Conservation (phyloP, 2,888 invertebrate genomes). For the Julus scandinavius region DNA sequence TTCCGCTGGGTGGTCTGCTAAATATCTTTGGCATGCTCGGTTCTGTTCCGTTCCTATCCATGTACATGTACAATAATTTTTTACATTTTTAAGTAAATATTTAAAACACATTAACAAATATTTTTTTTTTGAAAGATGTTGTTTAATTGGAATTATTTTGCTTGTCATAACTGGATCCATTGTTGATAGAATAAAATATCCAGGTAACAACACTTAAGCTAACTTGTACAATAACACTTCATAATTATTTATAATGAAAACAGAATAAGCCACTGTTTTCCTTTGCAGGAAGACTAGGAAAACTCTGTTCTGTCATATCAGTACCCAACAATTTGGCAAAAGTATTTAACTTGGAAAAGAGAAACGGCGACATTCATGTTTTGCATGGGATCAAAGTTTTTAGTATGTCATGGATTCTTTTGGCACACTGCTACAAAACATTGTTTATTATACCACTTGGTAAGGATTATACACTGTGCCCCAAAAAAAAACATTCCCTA, state of each 20-base stretch:
- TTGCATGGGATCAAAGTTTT: neutral
- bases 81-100: no score
- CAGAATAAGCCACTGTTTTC: neutral
- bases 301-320: neutral
- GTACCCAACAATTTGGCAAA: neutral
- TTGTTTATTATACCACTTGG: neutral
- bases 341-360: neutral
- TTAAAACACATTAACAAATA: no score
- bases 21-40: no score
- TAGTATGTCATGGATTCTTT: neutral
- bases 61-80: no score
- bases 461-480: neutral
- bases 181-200: neutral
- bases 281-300: neutral
- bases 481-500: neutral
- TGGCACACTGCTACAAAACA: neutral
- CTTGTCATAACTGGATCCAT: neutral
- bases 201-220: neutral
- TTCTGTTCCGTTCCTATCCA: no score
- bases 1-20: no score
- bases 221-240: no score
- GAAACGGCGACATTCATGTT: neutral
- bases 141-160: neutral
- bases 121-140: neutral
- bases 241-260: no score